These are phyloP conservation scores for Dendrolimus houi DNA, from an alignment of 2,888 invertebrate genomes.

Conservation along the genomic window DNA sequence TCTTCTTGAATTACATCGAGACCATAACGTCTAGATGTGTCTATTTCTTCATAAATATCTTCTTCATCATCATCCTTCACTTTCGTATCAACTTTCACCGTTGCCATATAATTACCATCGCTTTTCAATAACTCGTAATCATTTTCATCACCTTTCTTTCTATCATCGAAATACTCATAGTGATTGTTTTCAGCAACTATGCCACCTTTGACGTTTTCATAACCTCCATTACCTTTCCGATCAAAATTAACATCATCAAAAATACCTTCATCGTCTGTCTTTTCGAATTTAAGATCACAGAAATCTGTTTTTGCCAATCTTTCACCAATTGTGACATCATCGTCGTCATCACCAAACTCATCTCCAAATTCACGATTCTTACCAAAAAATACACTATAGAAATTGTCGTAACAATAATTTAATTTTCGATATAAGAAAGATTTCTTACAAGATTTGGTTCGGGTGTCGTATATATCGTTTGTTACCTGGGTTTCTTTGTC, in stretches of 20 bases:
- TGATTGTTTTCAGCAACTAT: background rate
- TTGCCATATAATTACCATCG: background rate
- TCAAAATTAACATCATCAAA: background rate
- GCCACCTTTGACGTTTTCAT: slow-evolving; percentile 4
- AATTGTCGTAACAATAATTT: slow-evolving; percentile 68
- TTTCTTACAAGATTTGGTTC: slow-evolving; percentile 31
- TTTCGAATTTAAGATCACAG: background rate
- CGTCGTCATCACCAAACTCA: slow-evolving; percentile 31
- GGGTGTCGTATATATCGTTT: slow-evolving; percentile 8
- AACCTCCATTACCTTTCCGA: slow-evolving; percentile 6
- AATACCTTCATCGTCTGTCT: background rate
- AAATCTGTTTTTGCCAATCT: background rate
- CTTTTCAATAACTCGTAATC: background rate
- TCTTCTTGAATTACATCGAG: slow-evolving; percentile 67
- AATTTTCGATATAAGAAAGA: slow-evolving; percentile 62
- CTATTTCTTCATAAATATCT: slow-evolving; percentile 55
- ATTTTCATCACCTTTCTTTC: slow-evolving; percentile 1
- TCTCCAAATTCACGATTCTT: slow-evolving; percentile 41
- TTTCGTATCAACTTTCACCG: slow-evolving; percentile 10
- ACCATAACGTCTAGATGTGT: slow-evolving; percentile 45
- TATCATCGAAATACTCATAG: slow-evolving; percentile 2
- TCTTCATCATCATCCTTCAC: slow-evolving; percentile 36
- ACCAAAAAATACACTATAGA: slow-evolving; percentile 64
- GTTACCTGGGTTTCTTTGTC: slow-evolving; percentile 85
- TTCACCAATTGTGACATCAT: background rate